phyloP scores from a whole-genome alignment of 1,140 invertebrate species.

The Cataglyphis hispanica region DNA sequence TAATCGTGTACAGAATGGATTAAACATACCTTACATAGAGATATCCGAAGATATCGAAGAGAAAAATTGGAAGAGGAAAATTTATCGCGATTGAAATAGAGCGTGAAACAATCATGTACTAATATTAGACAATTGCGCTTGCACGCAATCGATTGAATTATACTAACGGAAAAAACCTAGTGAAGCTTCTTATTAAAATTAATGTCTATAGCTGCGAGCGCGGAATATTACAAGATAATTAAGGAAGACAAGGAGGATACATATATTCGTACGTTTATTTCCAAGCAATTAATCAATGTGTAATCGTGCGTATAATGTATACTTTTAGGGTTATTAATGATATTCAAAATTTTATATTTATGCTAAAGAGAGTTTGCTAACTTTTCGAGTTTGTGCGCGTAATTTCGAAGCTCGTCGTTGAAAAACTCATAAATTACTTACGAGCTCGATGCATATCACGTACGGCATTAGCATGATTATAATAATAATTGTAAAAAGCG shows the following conservation, averaged over 20 bases:
- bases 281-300: neutral
- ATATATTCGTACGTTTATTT: neutral
- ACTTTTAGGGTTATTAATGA: slow-evolving; percentile 13
- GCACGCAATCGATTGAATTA: slow-evolving; percentile 7
- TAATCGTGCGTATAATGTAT: neutral
- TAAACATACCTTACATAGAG: no score
- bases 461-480: neutral
- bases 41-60: neutral
- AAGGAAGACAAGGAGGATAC: neutral
- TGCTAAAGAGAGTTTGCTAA: neutral
- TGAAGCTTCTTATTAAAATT: slow-evolving; percentile 34
- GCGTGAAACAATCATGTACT: neutral
- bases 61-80: neutral
- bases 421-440: neutral
- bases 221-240: slow-evolving; percentile 32
- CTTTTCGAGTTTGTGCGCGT: neutral
- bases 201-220: slow-evolving; percentile 23
- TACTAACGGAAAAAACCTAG: slow-evolving; percentile 35
- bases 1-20: no score
- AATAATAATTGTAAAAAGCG: neutral
- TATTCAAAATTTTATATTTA: neutral
- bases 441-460: neutral
- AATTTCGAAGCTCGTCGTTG: neutral
- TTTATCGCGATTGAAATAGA: neutral
- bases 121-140: slow-evolving; percentile 26